Evolutionary conservation across 2,888 invertebrate species (phyloP), one percentile per base, ranked within the genome.

Genomic region (Synergus gifuensis): DNA sequence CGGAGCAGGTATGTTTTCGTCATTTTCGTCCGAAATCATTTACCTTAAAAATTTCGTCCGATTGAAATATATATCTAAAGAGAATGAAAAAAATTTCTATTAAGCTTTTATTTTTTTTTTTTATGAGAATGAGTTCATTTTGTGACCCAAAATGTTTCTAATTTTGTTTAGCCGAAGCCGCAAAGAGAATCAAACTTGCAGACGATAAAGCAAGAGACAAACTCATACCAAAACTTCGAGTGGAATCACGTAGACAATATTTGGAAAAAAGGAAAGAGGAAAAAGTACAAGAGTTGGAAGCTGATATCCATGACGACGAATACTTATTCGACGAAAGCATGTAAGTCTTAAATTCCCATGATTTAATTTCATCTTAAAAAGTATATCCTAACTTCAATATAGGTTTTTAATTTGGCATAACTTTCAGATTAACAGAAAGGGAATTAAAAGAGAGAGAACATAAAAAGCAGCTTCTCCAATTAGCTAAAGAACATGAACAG

Each of bases 211-310:
- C 97, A 88, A 94, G 97, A 73, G 97, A 97, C 78, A 97, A 96
- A 91, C 94, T 98, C 85, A 93, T 99, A 76, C 98, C 98, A 0
- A 96, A 97, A 89, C 92, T 99, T 40, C 94, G 99, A 54, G 94
- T 98, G 22, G 97, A 98, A 90, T 99, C 99, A 0, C 94, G 99
- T 42, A 94, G 98, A 69, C 97, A 98, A 89, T 99, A 99, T 92
- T 94, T 99, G 86, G 97, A 97, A 90, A 99, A 99, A 92, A 94
- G 99, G 67, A 98, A 98, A 92, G 98, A 97, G 80, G 99, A 99
- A 90, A 99, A 99, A 93, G 95, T 99, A 54, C 95, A 96, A 12
- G 99, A 99, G 91, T 93, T 99, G 76, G 99, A 99, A 93, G 97
- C 96, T 8, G 98, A 98, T 90, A 97, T 99, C 80, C 93, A 95